phyloP scores from a whole-genome alignment of 2,113 vertebrate species.

The Echinops telfairi region DNA sequence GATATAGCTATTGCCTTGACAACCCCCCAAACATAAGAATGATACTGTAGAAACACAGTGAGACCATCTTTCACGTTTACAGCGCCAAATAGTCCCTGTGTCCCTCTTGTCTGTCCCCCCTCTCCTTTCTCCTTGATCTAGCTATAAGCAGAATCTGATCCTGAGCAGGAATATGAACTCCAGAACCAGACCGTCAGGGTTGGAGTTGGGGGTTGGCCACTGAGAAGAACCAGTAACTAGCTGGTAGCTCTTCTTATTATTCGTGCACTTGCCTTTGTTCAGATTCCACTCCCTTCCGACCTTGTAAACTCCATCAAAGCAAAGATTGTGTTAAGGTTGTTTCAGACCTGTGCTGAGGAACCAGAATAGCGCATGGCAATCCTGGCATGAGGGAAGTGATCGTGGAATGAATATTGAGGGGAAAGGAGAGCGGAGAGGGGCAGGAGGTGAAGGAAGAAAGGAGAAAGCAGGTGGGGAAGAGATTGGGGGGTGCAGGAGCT shows the following conservation, averaged over 20 bases:
- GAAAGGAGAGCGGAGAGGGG: not conserved
- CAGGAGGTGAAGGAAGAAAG: not conserved
- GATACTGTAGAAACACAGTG: not conserved
- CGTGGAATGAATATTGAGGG: not conserved
- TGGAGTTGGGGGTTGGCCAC: not conserved
- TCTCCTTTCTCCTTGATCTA: not conserved
- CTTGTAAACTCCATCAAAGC: not conserved
- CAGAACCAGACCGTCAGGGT: not conserved
- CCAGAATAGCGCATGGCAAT: too few species aligned
- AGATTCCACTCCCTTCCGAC: too few species aligned
- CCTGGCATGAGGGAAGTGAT: not conserved
- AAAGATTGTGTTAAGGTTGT: not conserved
- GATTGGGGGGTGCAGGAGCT: not conserved
- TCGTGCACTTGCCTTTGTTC: not conserved
- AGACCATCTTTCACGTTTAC: not conserved
- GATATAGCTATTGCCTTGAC: not conserved
- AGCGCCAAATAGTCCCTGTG: not conserved
- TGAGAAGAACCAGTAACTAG: too few species aligned
- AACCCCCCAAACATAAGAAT: not conserved
- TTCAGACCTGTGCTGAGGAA: not conserved
- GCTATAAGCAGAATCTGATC: accelerated
- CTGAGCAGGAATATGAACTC: not conserved
- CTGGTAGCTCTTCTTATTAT: too few species aligned
- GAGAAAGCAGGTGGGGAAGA: not conserved
- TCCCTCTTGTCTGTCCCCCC: not conserved